Evolutionary conservation across 1,140 invertebrate species (phyloP).

Genomic region (Habropoda laboriosa): DNA sequence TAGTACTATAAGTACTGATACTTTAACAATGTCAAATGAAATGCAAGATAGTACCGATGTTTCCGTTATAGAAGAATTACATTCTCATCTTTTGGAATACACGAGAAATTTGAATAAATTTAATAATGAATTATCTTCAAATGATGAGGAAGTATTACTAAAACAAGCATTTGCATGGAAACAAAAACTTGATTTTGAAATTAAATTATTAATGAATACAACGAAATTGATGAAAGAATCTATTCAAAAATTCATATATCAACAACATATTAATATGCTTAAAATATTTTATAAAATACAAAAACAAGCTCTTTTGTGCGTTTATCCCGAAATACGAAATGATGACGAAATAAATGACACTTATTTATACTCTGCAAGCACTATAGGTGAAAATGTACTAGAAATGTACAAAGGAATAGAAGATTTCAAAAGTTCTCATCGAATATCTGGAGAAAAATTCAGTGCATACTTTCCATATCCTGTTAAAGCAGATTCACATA

Average conservation of each 20-base stretch:
- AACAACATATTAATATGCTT: slow-evolving; percentile 66
- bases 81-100: slow-evolving; percentile 1
- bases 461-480: slow-evolving; percentile 73
- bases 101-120: slow-evolving; percentile 2
- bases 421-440: slow-evolving; percentile 70
- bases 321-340: slow-evolving; percentile 75
- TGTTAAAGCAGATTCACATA: slow-evolving; percentile 45
- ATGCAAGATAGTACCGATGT: not conserved
- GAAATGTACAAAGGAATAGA: slow-evolving; percentile 72
- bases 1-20: not conserved
- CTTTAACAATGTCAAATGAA: not conserved
- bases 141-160: slow-evolving; percentile 35
- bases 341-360: slow-evolving; percentile 72
- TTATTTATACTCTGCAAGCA: slow-evolving; percentile 65
- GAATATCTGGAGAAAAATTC: slow-evolving; percentile 52
- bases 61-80: slow-evolving; percentile 21
- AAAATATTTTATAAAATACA: slow-evolving; percentile 72
- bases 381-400: slow-evolving; percentile 63
- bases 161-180: slow-evolving; percentile 70
- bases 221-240: slow-evolving; percentile 55
- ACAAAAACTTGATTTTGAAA: slow-evolving; percentile 71
- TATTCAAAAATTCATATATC: slow-evolving; percentile 56
- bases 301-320: slow-evolving; percentile 70
- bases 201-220: slow-evolving; percentile 60
- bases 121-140: not conserved